phyloP scores from a whole-genome alignment of 1,140 invertebrate genomes.

The Frieseomelitta varia region DNA sequence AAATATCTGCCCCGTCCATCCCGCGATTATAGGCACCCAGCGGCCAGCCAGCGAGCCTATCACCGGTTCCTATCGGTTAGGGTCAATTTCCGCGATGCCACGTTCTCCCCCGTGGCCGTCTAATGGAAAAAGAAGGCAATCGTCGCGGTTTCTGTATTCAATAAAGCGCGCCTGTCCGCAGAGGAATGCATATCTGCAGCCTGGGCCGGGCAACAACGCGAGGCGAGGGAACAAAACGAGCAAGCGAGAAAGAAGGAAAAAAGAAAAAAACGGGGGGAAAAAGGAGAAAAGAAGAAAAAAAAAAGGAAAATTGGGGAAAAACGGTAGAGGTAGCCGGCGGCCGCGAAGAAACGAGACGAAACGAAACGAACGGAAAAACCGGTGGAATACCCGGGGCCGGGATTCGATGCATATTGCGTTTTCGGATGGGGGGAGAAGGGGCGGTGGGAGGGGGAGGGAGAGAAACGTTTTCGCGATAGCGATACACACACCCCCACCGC shows the following conservation, averaged over 20 bases:
- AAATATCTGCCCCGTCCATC: slow-evolving; percentile 3
- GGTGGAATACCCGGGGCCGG: not conserved
- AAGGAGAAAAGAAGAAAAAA: not conserved
- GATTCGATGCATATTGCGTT: slow-evolving; percentile 43
- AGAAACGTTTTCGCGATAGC: slow-evolving; percentile 23
- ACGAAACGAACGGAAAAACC: not conserved
- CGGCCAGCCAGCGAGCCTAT: not conserved
- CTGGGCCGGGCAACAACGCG: not conserved
- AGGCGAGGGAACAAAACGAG: not conserved
- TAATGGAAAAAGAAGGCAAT: slow-evolving; percentile 52
- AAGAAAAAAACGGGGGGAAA: not conserved
- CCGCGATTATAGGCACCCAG: too few relatives aligned
- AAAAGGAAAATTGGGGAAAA: not conserved
- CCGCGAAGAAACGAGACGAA: slow-evolving; percentile 15
- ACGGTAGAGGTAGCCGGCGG: slow-evolving; percentile 2
- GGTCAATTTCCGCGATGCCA: slow-evolving; percentile 38
- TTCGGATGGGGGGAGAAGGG: not conserved
- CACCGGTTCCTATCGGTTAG: slow-evolving; percentile 6
- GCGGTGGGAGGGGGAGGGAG: not conserved
- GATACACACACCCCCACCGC: not conserved
- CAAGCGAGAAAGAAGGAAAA: not conserved
- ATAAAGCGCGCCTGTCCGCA: slow-evolving; percentile 23
- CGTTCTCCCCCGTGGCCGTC: not conserved
- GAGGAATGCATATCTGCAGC: not conserved
- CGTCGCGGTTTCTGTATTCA: slow-evolving; percentile 50